Conservation (phyloP, 2,797 vertebrate species). For the Aldrovandia affinis region DNA sequence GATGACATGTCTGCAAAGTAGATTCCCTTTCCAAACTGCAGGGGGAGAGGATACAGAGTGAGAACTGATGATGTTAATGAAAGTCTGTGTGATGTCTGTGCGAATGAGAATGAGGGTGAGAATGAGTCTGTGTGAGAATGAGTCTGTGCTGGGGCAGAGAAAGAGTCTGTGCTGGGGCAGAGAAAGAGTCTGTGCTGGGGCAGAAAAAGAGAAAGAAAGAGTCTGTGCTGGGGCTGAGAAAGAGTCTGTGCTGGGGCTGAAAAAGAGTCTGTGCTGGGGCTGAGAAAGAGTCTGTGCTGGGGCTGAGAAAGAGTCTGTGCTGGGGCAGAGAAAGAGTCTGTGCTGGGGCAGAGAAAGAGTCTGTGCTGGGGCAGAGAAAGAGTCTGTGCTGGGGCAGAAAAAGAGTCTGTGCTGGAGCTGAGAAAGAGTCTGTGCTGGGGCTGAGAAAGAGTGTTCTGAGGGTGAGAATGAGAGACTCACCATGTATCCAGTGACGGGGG, state of each 20-base stretch:
- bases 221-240: background rate
- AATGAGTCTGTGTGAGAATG: background rate
- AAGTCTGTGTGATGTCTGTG: background rate
- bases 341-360: background rate
- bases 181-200: no score
- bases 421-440: background rate
- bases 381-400: background rate
- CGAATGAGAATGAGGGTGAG: background rate
- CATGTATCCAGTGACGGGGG: conserved; percentile 90
- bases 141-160: background rate
- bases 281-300: background rate
- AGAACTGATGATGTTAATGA: background rate
- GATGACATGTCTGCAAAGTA: conserved; percentile 95
- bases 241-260: background rate
- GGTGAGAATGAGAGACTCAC: conserved; percentile 59
- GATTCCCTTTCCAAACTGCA: conserved; percentile 90
- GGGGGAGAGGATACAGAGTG: conserved; percentile 17
- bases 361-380: no score
- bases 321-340: background rate
- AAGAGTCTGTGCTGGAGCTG: no score
- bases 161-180: background rate
- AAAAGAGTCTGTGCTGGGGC: background rate
- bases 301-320: background rate
- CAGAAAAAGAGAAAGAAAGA: background rate
- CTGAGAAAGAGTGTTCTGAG: background rate